Conservation (phyloP, 2,797 vertebrate species). For the Okamejei kenojei region DNA sequence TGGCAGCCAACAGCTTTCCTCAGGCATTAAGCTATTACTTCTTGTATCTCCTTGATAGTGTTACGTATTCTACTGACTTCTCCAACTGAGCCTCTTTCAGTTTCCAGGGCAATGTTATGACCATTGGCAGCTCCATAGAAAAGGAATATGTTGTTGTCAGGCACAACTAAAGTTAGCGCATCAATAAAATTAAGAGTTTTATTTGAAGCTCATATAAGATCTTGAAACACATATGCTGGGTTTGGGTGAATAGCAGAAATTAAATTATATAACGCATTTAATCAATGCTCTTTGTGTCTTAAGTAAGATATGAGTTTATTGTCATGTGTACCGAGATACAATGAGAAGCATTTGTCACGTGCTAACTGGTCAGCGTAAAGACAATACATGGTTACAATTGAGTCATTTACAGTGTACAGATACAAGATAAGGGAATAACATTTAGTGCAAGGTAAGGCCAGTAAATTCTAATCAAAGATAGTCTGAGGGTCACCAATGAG, state of each 20-base stretch:
- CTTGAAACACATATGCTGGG: not conserved
- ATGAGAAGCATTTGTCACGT: too few species aligned
- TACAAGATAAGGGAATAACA: too few species aligned
- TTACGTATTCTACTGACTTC: not conserved
- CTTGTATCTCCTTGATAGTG: constrained; percentile 10
- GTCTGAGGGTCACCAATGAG: too few species aligned
- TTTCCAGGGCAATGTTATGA: not conserved
- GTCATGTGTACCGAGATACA: too few species aligned
- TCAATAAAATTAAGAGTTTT: not conserved
- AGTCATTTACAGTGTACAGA: too few species aligned
- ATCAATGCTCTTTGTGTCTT: not conserved
- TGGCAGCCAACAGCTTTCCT: constrained; percentile 30
- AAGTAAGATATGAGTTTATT: not conserved
- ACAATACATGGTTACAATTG: too few species aligned
- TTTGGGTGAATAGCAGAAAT: not conserved
- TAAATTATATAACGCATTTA: not conserved
- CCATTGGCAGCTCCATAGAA: not conserved
- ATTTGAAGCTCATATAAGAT: not conserved
- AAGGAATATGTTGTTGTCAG: not conserved
- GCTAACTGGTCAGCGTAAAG: too few species aligned
- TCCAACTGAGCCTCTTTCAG: not conserved
- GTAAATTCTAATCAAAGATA: too few species aligned
- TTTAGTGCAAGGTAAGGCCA: too few species aligned
- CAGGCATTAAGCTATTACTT: constrained; percentile 14
- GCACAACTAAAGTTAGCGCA: not conserved